A percentile compares a stretch with the other conserved stretches of the same genome.
Conservation (phyloP, 1,140 invertebrate genomes). For the Pentalonia nigronervosa region DNA sequence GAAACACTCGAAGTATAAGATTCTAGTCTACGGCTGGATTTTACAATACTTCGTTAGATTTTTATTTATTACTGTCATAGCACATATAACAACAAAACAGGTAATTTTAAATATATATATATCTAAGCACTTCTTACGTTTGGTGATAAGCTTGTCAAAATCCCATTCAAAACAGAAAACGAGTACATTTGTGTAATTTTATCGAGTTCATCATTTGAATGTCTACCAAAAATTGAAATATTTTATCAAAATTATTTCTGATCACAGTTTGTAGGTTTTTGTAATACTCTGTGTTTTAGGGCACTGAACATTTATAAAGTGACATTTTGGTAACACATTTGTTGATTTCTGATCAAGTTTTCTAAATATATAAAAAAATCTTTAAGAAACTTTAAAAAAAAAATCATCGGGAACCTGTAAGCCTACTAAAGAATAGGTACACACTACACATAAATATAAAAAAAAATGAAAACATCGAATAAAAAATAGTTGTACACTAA, state of each 20-base stretch:
- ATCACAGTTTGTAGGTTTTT: neutral
- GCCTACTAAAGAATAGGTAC: too few relatives aligned
- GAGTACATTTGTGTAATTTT: neutral
- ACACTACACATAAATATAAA: too few relatives aligned
- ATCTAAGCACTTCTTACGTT: neutral
- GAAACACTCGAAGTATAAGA: neutral
- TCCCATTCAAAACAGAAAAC: neutral
- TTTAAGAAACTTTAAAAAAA: neutral
- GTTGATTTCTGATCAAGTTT: neutral
- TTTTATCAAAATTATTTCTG: neutral
- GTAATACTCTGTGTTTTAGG: neutral
- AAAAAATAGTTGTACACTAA: too few relatives aligned
- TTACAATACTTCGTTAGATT: constrained; percentile 29
- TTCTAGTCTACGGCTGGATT: neutral
- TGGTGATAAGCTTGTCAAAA: neutral
- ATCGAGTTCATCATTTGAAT: neutral
- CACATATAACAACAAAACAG: constrained; percentile 20
- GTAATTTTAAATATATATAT: neutral
- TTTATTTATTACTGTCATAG: neutral
- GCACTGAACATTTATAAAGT: neutral
- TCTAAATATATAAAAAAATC: neutral
- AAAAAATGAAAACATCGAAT: too few relatives aligned
- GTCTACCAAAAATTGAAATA: neutral
- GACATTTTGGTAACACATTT: neutral
- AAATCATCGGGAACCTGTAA: too few relatives aligned